Percentiles rank a stretch among this genome's conserved stretches.
Conservation (phyloP, 1,140 invertebrate genomes). For the Dendroctonus valens region DNA sequence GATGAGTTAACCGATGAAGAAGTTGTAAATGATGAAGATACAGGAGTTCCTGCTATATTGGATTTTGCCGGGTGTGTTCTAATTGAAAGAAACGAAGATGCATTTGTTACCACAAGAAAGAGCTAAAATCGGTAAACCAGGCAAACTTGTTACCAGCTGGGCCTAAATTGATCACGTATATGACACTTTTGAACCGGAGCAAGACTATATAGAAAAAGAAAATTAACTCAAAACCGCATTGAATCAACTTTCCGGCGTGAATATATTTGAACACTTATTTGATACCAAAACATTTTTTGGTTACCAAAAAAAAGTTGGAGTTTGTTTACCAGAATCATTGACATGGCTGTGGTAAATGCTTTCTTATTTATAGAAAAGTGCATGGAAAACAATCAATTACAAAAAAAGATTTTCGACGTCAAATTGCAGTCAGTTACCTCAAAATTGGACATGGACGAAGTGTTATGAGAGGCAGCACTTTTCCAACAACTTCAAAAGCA, state of each 20-base stretch:
- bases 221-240: too few species aligned
- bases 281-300: not conserved
- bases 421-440: not conserved
- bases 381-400: not conserved
- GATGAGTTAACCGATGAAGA: constrained; percentile 33
- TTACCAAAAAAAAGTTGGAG: constrained; percentile 18
- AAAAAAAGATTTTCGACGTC: not conserved
- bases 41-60: not conserved
- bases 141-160: too few species aligned
- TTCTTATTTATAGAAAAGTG: not conserved
- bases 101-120: too few species aligned
- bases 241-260: too few species aligned
- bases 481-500: not conserved
- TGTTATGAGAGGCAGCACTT: too few species aligned
- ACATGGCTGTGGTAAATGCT: constrained; percentile 28
- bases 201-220: too few species aligned
- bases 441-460: not conserved
- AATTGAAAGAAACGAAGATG: not conserved
- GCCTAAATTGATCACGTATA: too few species aligned
- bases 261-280: too few species aligned
- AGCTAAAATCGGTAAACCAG: too few species aligned
- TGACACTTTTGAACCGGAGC: too few species aligned
- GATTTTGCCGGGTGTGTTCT: constrained; percentile 17
- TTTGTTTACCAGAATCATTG: constrained; percentile 17
- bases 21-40: constrained; percentile 20